phyloP scores from a whole-genome alignment of 2,113 vertebrate species.

The Aviceda subcristata region DNA sequence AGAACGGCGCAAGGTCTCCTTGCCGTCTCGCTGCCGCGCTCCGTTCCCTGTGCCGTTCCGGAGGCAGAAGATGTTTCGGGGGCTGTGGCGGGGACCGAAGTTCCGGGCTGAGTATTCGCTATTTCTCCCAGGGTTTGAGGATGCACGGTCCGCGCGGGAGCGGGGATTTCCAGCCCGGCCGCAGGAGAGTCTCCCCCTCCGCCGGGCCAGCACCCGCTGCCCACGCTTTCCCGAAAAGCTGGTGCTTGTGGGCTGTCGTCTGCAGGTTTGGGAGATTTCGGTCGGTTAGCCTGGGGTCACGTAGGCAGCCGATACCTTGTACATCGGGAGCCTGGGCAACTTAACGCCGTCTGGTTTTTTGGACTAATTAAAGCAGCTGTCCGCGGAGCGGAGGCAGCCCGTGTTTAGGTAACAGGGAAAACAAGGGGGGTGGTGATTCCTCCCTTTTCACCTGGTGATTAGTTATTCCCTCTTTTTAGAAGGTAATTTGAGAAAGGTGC shows the following conservation, averaged over 20 bases:
- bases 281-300: no score
- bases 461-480: neutral
- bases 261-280: neutral
- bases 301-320: fast-evolving
- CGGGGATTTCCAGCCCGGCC: fast-evolving
- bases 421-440: neutral
- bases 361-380: neutral
- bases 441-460: neutral
- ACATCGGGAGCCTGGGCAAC: neutral
- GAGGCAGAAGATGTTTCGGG: neutral
- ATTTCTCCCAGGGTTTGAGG: neutral
- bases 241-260: fast-evolving
- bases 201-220: neutral
- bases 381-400: neutral
- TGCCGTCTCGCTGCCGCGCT: fast-evolving
- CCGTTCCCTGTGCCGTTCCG: fast-evolving
- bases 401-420: neutral
- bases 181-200: neutral
- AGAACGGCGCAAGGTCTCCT: neutral
- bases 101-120: neutral
- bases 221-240: fast-evolving
- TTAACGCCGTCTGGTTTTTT: no score
- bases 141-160: fast-evolving
- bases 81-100: neutral
- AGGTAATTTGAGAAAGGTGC: neutral